Percentiles rank a stretch among this genome's conserved stretches.
Conservation (phyloP, 2,113 vertebrate genomes). For the Parus major region DNA sequence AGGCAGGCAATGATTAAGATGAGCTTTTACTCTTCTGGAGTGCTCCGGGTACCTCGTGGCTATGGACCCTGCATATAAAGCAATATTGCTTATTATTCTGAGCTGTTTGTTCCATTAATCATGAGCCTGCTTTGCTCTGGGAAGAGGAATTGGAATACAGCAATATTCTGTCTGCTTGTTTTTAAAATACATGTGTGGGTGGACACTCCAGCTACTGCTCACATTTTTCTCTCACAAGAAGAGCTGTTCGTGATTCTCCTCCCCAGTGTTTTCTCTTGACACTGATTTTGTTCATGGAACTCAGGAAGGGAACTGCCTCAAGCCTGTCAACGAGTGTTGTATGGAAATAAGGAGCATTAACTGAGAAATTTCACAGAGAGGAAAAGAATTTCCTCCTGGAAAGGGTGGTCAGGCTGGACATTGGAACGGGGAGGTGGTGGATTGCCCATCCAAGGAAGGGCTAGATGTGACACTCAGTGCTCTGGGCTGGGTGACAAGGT, state of each 20-base stretch:
- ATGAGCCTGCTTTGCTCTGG: background rate
- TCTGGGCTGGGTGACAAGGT: background rate
- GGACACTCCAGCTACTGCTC: background rate
- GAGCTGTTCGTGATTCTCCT: background rate
- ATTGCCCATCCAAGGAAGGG: background rate
- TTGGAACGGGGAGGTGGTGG: background rate
- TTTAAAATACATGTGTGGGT: background rate
- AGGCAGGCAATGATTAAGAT: background rate
- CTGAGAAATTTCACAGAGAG: background rate
- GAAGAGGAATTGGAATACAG: background rate
- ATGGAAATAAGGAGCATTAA: background rate
- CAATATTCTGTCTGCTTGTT: slow-evolving; percentile 7
- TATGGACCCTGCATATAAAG: background rate
- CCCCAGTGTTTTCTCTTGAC: background rate
- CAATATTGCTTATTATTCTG: background rate
- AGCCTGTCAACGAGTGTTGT: background rate
- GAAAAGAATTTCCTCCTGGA: background rate
- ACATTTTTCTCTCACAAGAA: background rate
- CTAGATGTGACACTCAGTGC: background rate
- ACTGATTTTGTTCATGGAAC: background rate
- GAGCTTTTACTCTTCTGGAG: background rate
- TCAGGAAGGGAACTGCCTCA: background rate
- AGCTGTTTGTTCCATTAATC: background rate
- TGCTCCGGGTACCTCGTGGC: background rate
- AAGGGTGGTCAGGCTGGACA: background rate